Evolutionary conservation across 2,888 invertebrate species (phyloP), one percentile per base, ranked within the genome.

Genomic region (Oxytorus armatus): DNA sequence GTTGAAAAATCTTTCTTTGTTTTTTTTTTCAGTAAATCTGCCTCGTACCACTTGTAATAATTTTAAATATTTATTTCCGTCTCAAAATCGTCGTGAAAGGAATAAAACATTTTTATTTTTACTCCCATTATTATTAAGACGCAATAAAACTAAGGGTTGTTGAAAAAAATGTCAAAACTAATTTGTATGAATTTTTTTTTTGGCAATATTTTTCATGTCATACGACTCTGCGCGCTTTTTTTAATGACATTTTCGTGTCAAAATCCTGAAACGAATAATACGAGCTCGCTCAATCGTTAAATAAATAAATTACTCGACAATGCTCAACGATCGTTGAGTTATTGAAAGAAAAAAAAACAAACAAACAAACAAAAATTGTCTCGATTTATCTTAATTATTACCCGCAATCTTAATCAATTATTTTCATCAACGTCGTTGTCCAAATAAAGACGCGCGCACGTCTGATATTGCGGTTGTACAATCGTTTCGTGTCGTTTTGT

Each of bases 401-500:
- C 18, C 21, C 25, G 66, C 42, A 21, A 42, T 1, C 36, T 57
- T 47, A n/a, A 57, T 70, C 57, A 39, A 59, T 78, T 61, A 33
- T 16, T 53, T 61, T 42, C 33, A 51, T 73, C 73, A 68, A 61
- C 61, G 23, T 53, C 36, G 51, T 47, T 39, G 53, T 23, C 21
- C 33, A 36, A 8, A 36, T 33, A 8, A 1, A 29, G 3, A 25
- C 25, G 14, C 5, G 14, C 14, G 0, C 1, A n/a, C n/a, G 5
- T 25, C 33, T 10, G n/a, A 7, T 68, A 18, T 66, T 59, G n/a
- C n/a, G n/a, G n/a, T n/a, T n/a, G n/a, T 44, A 36, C 25, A 10
- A 7, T 65, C 47, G 44, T 23, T 16, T 42, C 39, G 18, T 51
- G 39, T 14, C 18, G 18, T 4, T 14, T 16, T 3, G 57, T 14